Base-by-base conservation (phyloP, 1,140 invertebrate genomes). In the Saccostrea cuccullata region DNA sequence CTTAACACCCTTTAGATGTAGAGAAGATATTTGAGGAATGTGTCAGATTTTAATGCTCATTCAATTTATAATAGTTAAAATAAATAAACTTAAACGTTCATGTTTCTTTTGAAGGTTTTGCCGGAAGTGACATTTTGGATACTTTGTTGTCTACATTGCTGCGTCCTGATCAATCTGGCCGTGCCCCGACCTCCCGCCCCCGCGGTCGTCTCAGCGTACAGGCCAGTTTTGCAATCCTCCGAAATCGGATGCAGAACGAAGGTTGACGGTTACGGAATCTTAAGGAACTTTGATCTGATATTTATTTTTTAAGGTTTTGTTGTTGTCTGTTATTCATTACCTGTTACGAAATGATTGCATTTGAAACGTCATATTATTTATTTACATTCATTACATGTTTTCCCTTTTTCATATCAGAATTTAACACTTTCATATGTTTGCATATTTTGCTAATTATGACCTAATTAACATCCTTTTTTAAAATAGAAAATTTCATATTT, bases 101-200 rank as follows among this genome's bases (percentile, higher is more conserved):
- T 77, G 11, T 77, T 13, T 36, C 15, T 30, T 36, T 77, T 17
- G 15, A 11, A 77, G 70, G 70, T 15, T 77, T 77, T 36, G 70
- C 70, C 23, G 70, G 70, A 77, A 77, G 70, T 15, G 70, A 77
- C 26, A 77, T 77, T 36, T 77, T 77, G 70, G 70, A 77, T 13
- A 77, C 70, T 15, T 36, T 77, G 15, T 36, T 77, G 70, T 77
- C 70, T 26, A 77, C 70, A 12, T 30, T 77, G 30, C 26, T 77
- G 70, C 70, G 70, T 77, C 70, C 70, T 15, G 70, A 26, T 15
- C 13, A 26, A 15, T 36, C 26, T 5, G 70, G 30, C 15, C 70
- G 30, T 4, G 26, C 23, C 12, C 13, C 70, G 26, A 26, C 23
- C 26, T 77, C 26, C 70, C 70, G 70, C 30, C 70, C 70, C 17